Conservation (phyloP, 2,113 vertebrate species). For the Peucedramus taeniatus region DNA sequence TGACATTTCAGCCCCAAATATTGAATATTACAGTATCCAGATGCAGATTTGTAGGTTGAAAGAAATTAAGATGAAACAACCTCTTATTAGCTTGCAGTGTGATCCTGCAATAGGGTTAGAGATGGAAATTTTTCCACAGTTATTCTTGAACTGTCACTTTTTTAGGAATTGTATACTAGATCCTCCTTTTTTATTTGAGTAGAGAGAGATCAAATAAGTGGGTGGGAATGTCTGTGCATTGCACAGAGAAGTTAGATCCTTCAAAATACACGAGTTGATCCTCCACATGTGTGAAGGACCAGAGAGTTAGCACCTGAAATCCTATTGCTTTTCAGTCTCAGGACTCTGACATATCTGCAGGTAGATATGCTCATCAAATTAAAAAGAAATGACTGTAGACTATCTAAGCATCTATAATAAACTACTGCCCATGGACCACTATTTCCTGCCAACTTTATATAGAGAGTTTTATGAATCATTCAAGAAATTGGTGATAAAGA, state of each 20-base stretch:
- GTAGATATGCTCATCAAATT: not conserved
- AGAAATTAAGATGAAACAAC: not conserved
- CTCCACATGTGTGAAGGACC: too few relatives aligned
- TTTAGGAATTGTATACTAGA: not conserved
- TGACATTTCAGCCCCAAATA: not conserved
- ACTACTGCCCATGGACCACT: not conserved
- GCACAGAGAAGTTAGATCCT: not conserved
- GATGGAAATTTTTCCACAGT: not conserved
- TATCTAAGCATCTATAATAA: not conserved
- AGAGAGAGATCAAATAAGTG: not conserved
- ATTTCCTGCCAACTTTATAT: not conserved
- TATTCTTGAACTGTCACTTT: not conserved
- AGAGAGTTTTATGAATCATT: conserved; percentile 18
- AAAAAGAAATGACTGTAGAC: not conserved
- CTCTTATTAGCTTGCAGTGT: not conserved
- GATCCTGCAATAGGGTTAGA: not conserved
- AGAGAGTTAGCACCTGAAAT: not conserved
- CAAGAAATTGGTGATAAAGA: not conserved
- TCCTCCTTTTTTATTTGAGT: not conserved
- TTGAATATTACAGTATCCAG: not conserved
- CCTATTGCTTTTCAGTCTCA: not conserved
- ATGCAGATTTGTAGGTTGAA: not conserved
- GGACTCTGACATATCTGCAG: not conserved
- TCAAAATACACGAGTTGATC: not conserved
- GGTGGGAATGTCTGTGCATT: not conserved